These are phyloP conservation scores for Crepidodera aurea DNA, from an alignment of 2,888 invertebrate species.

Conservation along the genomic window DNA sequence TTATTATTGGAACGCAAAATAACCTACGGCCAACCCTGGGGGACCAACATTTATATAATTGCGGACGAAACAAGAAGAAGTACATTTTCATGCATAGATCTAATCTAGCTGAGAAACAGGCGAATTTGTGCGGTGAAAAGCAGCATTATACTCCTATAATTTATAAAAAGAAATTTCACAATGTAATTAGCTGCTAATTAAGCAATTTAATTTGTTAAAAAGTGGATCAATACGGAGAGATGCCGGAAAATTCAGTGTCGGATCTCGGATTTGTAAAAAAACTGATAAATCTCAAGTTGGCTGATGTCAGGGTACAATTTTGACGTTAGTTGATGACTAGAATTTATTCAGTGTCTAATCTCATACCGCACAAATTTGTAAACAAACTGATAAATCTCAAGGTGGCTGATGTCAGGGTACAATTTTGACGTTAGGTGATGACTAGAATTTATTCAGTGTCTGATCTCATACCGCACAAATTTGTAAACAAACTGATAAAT, in stretches of 20 bases:
- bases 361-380: too few species aligned
- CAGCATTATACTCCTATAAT: background rate
- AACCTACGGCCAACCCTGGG: background rate
- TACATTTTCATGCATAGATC: background rate
- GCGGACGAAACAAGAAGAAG: background rate
- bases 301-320: too few species aligned
- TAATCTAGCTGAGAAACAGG: conserved; percentile 2
- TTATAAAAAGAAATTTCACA: background rate
- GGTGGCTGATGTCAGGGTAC: too few species aligned
- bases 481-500: too few species aligned
- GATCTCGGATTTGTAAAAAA: too few species aligned
- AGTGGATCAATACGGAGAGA: background rate
- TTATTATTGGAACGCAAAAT: background rate
- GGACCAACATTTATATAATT: background rate
- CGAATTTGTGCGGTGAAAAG: background rate
- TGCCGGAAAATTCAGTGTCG: background rate
- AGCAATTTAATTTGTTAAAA: background rate
- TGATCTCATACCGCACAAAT: too few species aligned
- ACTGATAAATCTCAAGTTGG: too few species aligned
- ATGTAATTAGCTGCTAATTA: background rate
- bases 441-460: too few species aligned
- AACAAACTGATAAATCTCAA: too few species aligned
- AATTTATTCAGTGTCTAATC: too few species aligned
- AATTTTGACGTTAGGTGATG: too few species aligned
- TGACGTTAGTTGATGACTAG: too few species aligned